Percentiles rank a stretch among this genome's conserved stretches.
These are phyloP conservation scores for Caenorhabditis parvicauda DNA, from an alignment of 2,888 invertebrate genomes.

Conservation along the genomic window DNA sequence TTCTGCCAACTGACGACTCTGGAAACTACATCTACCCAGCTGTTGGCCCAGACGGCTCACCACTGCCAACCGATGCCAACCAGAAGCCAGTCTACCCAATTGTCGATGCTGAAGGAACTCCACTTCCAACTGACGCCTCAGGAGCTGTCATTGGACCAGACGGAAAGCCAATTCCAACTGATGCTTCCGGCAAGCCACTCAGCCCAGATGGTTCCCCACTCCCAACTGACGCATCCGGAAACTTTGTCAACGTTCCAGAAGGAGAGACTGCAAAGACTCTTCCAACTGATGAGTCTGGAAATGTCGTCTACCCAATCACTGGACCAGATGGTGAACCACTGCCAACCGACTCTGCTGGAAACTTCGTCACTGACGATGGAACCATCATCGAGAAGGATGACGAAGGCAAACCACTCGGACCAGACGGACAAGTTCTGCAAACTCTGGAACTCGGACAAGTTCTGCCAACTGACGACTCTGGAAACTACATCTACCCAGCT, in stretches of 20 bases:
- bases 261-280: slow-evolving; percentile 10
- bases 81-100: slow-evolving; percentile 34
- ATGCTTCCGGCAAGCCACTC: slow-evolving; percentile 22
- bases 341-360: slow-evolving; percentile 40
- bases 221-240: slow-evolving; percentile 20
- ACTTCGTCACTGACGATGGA: slow-evolving; percentile 29
- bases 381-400: slow-evolving; percentile 20
- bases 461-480: slow-evolving; percentile 30
- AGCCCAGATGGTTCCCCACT: slow-evolving; percentile 24
- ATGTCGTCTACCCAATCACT: slow-evolving; percentile 30
- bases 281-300: slow-evolving; percentile 39
- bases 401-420: slow-evolving; percentile 20
- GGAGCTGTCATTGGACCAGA: slow-evolving; percentile 14
- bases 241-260: slow-evolving; percentile 20
- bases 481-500: slow-evolving; percentile 33
- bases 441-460: slow-evolving; percentile 30
- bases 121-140: slow-evolving; percentile 19
- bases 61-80: slow-evolving; percentile 28
- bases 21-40: slow-evolving; percentile 36
- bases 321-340: slow-evolving; percentile 22
- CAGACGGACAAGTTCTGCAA: slow-evolving; percentile 16
- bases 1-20: slow-evolving; percentile 27
- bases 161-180: slow-evolving; percentile 29
- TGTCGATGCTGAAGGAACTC: slow-evolving; percentile 19
- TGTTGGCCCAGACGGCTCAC: slow-evolving; percentile 22